phyloP scores from a whole-genome alignment of 2,888 invertebrate species.

The Harpalus rubripes region DNA sequence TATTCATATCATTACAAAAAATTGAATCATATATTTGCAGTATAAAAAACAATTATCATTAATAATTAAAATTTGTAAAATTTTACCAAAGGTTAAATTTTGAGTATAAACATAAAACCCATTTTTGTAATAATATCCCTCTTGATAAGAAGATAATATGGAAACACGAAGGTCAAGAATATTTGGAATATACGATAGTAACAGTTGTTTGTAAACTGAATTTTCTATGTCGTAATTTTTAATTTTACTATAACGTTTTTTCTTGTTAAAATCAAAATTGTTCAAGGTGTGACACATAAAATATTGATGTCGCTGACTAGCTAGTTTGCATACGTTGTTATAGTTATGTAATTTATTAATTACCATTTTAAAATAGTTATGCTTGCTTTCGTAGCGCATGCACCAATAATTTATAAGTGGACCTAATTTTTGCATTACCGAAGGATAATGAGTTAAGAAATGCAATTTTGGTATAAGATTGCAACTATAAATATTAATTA shows the following conservation, averaged over 20 bases:
- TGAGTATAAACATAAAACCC: background rate
- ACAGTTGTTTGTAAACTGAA: too few species aligned
- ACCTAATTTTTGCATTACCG: too few species aligned
- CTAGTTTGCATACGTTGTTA: background rate
- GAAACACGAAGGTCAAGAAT: background rate
- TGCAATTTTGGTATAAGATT: background rate
- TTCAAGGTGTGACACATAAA: too few species aligned
- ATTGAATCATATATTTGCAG: background rate
- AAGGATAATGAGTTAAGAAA: background rate
- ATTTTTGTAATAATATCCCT: constrained; percentile 18
- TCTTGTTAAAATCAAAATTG: too few species aligned
- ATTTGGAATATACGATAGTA: background rate
- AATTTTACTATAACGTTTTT: too few species aligned
- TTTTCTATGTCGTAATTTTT: too few species aligned
- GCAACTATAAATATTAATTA: background rate
- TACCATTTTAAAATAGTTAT: background rate
- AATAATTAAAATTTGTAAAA: constrained; percentile 10
- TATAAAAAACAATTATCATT: background rate
- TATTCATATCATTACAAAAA: constrained; percentile 1
- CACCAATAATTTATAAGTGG: too few species aligned
- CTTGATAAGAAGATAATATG: background rate
- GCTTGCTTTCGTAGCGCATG: too few species aligned
- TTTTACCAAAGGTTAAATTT: constrained; percentile 9
- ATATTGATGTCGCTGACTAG: background rate
- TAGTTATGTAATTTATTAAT: background rate